Evolutionary conservation across 2,113 vertebrate species (phyloP), one percentile per base, ranked within the genome.

Genomic region (Dascyllus trimaculatus): DNA sequence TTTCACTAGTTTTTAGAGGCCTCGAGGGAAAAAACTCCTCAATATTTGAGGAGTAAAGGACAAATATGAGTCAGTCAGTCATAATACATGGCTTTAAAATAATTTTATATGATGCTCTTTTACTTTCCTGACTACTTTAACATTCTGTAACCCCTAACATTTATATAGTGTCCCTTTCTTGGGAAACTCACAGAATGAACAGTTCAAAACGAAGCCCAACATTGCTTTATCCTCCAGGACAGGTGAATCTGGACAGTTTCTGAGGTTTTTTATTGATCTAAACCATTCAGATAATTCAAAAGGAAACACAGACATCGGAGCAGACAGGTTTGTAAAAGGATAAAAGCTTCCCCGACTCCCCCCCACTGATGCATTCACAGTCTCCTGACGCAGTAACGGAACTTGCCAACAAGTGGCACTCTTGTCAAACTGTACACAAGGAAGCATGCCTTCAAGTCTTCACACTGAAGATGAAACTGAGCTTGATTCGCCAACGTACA

Each of bases 401-500:
- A 61, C 61, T 24, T 38, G 13, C 87, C 91, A 85, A 85, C 56
- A 73, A 77, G 88, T 74, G 92, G 86, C 73, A 77, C 72, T 87
- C 77, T 91, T 83, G 86, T 80, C 77, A 80, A 90, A 71, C 71
- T 62, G 25, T 74, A 73, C 40, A 54, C 18, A 17, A 24, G 49
- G 13, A 2, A 19, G 62, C 11, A 1, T 18, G 19, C 15, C 22
- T 57, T 63, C 3, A 61, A 11, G 26, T 15, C 29, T 69, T 54
- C 64, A 54, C 5, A 35, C 32, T 35, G 32, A 35, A 58, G 32
- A 14, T 60, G 52, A 81, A 51, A 58, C 45, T 51, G 60, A 29
- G 54, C 59, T 45, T 4, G 25, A 62, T 18, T 70, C 57, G 13
- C 19, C 45, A 46, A 51, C 13, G 32, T 14, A 48, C 58, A 72